Evolutionary conservation across 2,888 invertebrate genomes (phyloP).

Genomic region (Timema cristinae): DNA sequence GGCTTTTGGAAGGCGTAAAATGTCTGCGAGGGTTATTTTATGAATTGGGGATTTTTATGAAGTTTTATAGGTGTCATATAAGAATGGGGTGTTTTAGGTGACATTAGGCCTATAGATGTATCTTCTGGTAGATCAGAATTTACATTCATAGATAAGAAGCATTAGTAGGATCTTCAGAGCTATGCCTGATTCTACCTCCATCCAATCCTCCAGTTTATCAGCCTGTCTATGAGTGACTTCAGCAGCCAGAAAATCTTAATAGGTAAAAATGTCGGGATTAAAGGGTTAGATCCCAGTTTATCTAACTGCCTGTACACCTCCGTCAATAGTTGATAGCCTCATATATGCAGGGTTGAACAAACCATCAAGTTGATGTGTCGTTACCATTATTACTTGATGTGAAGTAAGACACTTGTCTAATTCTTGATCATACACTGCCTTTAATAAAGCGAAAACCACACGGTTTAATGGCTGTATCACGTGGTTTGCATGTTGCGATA

Average conservation of each 20-base stretch:
- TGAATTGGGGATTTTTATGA: background rate
- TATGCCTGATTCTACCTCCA: too few species aligned
- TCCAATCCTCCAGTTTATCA: too few species aligned
- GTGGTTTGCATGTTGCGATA: constrained; percentile 31
- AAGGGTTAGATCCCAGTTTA: constrained; percentile 13
- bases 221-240: background rate
- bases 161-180: too few species aligned
- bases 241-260: constrained; percentile 6
- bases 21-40: background rate
- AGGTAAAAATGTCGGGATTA: constrained; percentile 10
- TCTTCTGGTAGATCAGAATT: too few species aligned
- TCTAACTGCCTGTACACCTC: constrained; percentile 6
- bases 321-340: background rate
- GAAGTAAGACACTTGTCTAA: constrained; percentile 10
- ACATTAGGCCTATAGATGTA: too few species aligned
- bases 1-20: background rate
- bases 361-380: constrained; percentile 1
- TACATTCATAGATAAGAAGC: too few species aligned
- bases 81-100: background rate
- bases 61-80: background rate
- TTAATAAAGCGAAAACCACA: constrained; percentile 5
- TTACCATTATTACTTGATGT: constrained; percentile 7
- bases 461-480: constrained; percentile 30
- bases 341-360: constrained; percentile 2
- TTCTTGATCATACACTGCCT: background rate